phyloP scores from a whole-genome alignment of 2,113 vertebrate species.

The Ahaetulla prasina region DNA sequence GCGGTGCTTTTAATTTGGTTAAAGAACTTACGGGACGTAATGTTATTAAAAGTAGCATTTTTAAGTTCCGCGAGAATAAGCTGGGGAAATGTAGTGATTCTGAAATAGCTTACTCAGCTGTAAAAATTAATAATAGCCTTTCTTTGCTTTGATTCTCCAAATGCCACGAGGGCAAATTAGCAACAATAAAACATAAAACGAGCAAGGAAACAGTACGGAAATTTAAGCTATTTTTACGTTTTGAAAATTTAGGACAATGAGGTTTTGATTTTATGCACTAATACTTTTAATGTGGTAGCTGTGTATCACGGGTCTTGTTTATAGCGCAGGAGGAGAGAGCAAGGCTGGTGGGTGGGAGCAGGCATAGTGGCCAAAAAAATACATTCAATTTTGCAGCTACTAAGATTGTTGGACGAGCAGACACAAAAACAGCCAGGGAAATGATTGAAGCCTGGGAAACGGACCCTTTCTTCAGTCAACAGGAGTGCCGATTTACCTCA shows the following conservation, averaged over 20 bases:
- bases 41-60: not conserved
- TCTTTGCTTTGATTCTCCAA: not conserved
- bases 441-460: too few species aligned
- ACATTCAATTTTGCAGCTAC: not conserved
- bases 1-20: not conserved
- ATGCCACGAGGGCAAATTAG: not conserved
- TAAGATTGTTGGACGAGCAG: too few species aligned
- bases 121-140: constrained; percentile 4
- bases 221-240: not conserved
- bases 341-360: not conserved
- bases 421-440: too few species aligned
- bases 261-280: not conserved
- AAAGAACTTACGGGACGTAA: not conserved
- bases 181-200: not conserved
- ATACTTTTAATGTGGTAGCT: not conserved
- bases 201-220: not conserved
- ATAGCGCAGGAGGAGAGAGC: not conserved
- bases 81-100: not conserved
- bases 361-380: too few species aligned
- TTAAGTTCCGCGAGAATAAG: not conserved
- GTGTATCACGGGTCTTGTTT: not conserved
- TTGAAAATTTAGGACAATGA: not conserved
- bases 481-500: too few species aligned
- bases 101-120: not conserved
- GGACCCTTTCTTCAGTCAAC: too few species aligned